Evolutionary conservation across 2,888 invertebrate genomes (phyloP).

Genomic region (Hanleya hanleyi): DNA sequence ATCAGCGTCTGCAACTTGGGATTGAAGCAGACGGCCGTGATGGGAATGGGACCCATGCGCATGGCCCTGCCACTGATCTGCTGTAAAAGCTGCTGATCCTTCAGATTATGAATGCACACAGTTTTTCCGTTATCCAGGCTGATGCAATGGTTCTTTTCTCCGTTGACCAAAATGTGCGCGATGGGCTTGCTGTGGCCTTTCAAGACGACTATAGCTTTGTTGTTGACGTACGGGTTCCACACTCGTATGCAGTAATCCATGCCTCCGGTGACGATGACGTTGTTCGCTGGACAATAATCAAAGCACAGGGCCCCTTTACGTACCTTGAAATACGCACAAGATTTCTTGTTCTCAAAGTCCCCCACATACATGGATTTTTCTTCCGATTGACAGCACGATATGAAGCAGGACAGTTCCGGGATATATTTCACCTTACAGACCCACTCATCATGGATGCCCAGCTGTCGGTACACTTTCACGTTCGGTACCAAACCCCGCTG

Average conservation of each 20-base stretch:
- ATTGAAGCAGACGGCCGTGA: slow-evolving; percentile 49
- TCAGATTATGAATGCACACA: slow-evolving; percentile 86
- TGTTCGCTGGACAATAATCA: slow-evolving; percentile 63
- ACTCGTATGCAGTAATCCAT: slow-evolving; percentile 84
- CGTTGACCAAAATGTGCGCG: slow-evolving; percentile 81
- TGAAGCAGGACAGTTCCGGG: slow-evolving; percentile 79
- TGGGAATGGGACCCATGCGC: slow-evolving; percentile 45
- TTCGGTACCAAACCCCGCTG: slow-evolving; percentile 70
- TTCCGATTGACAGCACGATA: slow-evolving; percentile 79
- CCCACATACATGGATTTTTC: slow-evolving; percentile 79
- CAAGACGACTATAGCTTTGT: slow-evolving; percentile 79
- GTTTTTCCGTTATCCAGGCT: slow-evolving; percentile 83
- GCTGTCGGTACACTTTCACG: slow-evolving; percentile 76
- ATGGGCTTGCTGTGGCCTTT: slow-evolving; percentile 76
- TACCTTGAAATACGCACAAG: slow-evolving; percentile 75
- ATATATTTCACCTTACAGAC: slow-evolving; percentile 83
- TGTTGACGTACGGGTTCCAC: slow-evolving; percentile 87
- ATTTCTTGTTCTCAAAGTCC: slow-evolving; percentile 77
- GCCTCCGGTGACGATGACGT: slow-evolving; percentile 78
- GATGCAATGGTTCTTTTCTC: slow-evolving; percentile 80
- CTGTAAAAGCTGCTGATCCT: slow-evolving; percentile 80
- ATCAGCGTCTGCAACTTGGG: slow-evolving; percentile 45
- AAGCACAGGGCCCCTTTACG: slow-evolving; percentile 75
- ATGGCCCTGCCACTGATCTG: slow-evolving; percentile 73
- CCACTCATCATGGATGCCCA: slow-evolving; percentile 80